Base-by-base conservation (phyloP, 2,888 invertebrate genomes). In the Dryocosmus kuriphilus region DNA sequence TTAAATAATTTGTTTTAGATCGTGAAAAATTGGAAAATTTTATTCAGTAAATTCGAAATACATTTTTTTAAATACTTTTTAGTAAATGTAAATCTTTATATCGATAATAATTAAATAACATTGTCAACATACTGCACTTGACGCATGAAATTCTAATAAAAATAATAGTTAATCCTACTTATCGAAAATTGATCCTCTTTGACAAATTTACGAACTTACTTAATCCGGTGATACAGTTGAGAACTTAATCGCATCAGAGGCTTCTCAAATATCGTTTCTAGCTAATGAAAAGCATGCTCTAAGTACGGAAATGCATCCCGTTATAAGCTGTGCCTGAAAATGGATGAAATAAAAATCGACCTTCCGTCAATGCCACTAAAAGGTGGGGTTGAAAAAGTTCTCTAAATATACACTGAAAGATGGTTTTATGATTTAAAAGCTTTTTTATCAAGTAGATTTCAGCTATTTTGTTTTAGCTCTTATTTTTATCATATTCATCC, bases 281-380 rank as follows among this genome's bases (percentile, higher is more conserved):
- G 41, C 32, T 67, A 67, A 67, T 67, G 46, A 67, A 65, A 65
- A 67, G 67, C 41, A 27, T 46, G 27, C 46, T 46, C 9, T 67
- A 46, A 67, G 46, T 67, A 67, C 46, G 16, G 27, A 67, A 67
- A 46, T 30, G 27, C 19, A 67, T 67, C 19, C 38, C 0, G 19
- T 7, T 9, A 38, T 24, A 46, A 67, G 46, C 30, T 27, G 22
- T 30, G 11, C 19, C 46, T 6, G 11, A 24, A 67, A 46, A 27
- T 38, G 27, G 27, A 41, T 46, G 9, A 67, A 46, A n/a, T 19
- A 27, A 46, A 67, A 27, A 67, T 67, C 67, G n/a, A 46, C 19
- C 46, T 27, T 9, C 19, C 9, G 16, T 27, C 19, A 9, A n/a
- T 41, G 19, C 6, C 16, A 27, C 16, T 67, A 27, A 38, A 67